phyloP scores from a whole-genome alignment of 2,888 invertebrate species.

The Synanthedon myopaeformis region DNA sequence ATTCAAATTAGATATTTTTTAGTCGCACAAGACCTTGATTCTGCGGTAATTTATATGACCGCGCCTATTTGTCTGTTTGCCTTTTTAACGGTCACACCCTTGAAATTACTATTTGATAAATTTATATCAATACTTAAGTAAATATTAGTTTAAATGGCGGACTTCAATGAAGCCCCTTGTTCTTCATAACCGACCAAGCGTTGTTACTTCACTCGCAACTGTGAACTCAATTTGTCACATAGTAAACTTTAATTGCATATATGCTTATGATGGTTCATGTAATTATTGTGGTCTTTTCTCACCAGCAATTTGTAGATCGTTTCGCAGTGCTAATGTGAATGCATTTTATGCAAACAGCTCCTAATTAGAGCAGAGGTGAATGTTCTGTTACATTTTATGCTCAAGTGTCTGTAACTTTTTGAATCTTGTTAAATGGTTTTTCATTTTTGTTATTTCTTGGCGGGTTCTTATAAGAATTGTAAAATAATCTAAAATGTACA shows the following conservation, averaged over 20 bases:
- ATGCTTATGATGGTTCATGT: constrained; percentile 15
- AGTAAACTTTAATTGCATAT: neutral
- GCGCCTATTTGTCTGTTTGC: constrained; percentile 40
- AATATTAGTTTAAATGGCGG: constrained; percentile 40
- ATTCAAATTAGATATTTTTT: constrained; percentile 21
- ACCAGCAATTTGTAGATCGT: constrained; percentile 58
- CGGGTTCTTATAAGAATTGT: constrained; percentile 4
- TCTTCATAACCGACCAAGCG: constrained; percentile 5
- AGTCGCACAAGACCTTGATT: constrained; percentile 16
- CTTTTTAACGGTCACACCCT: constrained; percentile 43
- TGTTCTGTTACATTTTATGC: constrained; percentile 44
- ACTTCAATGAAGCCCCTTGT: constrained; percentile 37
- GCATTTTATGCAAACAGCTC: constrained; percentile 47
- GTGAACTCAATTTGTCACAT: neutral
- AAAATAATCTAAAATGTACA: neutral
- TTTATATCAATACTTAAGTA: constrained; percentile 26
- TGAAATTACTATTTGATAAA: constrained; percentile 42
- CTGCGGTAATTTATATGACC: constrained; percentile 14
- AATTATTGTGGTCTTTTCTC: constrained; percentile 46
- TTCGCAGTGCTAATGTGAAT: constrained; percentile 57
- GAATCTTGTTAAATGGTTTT: neutral
- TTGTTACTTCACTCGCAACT: neutral
- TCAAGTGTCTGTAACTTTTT: constrained; percentile 18
- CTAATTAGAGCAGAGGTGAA: constrained; percentile 57
- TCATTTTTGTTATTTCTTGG: neutral